Percentiles rank a stretch among this genome's conserved stretches.
Evolutionary conservation across 2,888 invertebrate genomes (phyloP).

Genomic region (Drosophila greeni): DNA sequence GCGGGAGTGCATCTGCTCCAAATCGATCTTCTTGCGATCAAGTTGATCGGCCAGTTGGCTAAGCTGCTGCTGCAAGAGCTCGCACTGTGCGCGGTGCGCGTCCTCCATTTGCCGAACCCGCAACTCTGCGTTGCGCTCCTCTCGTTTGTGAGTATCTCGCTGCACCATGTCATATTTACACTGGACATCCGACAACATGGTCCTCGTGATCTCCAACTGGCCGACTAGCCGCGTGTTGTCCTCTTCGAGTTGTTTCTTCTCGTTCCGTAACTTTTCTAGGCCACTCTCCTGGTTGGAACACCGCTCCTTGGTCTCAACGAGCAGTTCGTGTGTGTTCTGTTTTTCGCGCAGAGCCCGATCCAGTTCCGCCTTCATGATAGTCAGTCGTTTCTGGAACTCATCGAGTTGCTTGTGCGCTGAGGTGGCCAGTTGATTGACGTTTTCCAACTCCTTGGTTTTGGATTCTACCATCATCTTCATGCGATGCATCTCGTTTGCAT

Average conservation of each 20-base stretch:
- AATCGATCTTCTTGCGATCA: conserved; percentile 80
- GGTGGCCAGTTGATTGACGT: conserved; percentile 76
- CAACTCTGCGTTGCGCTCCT: conserved; percentile 73
- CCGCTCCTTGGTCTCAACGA: conserved; percentile 79
- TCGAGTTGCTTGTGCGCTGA: conserved; percentile 68
- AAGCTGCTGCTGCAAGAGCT: conserved; percentile 80
- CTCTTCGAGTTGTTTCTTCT: conserved; percentile 77
- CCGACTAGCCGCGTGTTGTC: conserved; percentile 80
- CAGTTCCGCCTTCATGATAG: conserved; percentile 82
- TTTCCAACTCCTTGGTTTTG: conserved; percentile 78
- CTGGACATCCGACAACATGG: conserved; percentile 80
- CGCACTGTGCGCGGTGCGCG: conserved; percentile 79
- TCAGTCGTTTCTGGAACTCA: conserved; percentile 81
- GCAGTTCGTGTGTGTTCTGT: conserved; percentile 83
- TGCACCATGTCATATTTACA: conserved; percentile 78
- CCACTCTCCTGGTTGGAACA: conserved; percentile 76
- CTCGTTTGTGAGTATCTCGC: conserved; percentile 70
- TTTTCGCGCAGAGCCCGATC: conserved; percentile 82
- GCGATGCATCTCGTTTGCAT: conserved; percentile 62
- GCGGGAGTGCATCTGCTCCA: conserved; percentile 80
- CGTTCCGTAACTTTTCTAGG: conserved; percentile 74
- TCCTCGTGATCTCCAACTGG: conserved; percentile 81
- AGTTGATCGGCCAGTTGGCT: conserved; percentile 78
- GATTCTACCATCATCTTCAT: conserved; percentile 79
- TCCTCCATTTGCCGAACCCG: conserved; percentile 80